Evolutionary conservation across 1,140 invertebrate genomes (phyloP), one percentile per base, ranked within the genome.

Genomic region (Dermatophagoides farinae): DNA sequence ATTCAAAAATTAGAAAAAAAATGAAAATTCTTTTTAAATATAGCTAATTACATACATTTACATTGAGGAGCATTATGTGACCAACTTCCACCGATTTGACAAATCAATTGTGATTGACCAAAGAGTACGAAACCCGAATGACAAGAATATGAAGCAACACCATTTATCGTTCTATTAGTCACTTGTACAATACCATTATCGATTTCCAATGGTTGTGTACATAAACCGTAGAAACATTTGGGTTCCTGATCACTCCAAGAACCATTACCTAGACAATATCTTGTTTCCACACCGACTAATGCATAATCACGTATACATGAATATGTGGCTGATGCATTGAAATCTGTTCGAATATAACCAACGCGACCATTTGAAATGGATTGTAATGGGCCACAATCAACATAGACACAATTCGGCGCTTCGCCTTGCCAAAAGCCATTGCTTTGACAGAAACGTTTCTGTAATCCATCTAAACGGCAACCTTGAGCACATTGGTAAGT

Each of bases 161-260:
- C 65, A 44, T 66, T 68, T 0, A 62, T 65, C 25, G 63, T 66
- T 8, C 66, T 55, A 60, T 84, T 83, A 0, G 83, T 85, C 5
- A 90, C 81, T 0, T 85, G 86, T 0, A 90, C 73, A 16, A 87
- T 81, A 49, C 85, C 85, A 66, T 89, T 84, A 22, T 81, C 79
- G 0, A 87, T 81, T 12, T 85, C 71, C 0, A 80, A 72, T 0
- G 86, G 85, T 64, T 88, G 83, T 0, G 79, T 77, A 67, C 88
- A 92, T 55, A 86, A 66, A 51, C 63, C 64, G 31, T 66, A 73
- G 74, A 88, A 81, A 70, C 89, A 95, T 23, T 80, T 78, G 0
- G 88, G 88, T 43, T 83, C 80, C 62, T 82, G 79, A 37, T 81
- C 80, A 0, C 83, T 88, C 89, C 89, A 93, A 68, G 81, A 83